Evolutionary conservation across 2,888 invertebrate species (phyloP).

Genomic region (Thera obeliscata): DNA sequence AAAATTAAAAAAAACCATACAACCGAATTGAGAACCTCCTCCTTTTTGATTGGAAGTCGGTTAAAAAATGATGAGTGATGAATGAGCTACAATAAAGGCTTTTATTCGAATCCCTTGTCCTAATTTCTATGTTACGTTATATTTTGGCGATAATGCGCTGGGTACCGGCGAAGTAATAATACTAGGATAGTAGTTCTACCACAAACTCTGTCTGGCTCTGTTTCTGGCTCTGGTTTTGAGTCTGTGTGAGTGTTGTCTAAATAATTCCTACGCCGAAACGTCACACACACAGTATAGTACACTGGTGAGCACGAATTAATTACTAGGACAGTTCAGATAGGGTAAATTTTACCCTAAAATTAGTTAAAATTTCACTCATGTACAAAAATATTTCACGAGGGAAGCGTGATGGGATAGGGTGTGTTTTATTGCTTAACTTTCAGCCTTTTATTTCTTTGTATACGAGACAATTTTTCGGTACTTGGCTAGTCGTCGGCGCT

Average conservation of each 20-base stretch:
- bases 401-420: constrained; percentile 39
- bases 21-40: too few relatives aligned
- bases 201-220: too few relatives aligned
- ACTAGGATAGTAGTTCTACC: too few relatives aligned
- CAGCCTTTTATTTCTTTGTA: constrained; percentile 26
- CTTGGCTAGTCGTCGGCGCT: constrained; percentile 3
- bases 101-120: not conserved
- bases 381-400: constrained; percentile 42
- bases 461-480: constrained; percentile 18
- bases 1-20: too few relatives aligned
- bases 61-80: too few relatives aligned
- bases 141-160: constrained; percentile 30
- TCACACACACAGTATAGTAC: too few relatives aligned
- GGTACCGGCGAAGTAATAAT: constrained; percentile 38
- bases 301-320: constrained; percentile 47
- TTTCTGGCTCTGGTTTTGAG: too few relatives aligned
- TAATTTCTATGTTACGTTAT: constrained; percentile 12
- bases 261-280: too few relatives aligned
- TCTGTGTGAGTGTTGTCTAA: too few relatives aligned
- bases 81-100: too few relatives aligned
- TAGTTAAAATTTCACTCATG: constrained; percentile 52
- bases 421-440: constrained; percentile 44
- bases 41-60: too few relatives aligned
- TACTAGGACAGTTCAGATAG: constrained; percentile 55
- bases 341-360: constrained; percentile 50